Percentiles rank a stretch among this genome's conserved stretches.
Evolutionary conservation across 2,113 vertebrate species (phyloP).

Genomic region (Myotis lucifugus): DNA sequence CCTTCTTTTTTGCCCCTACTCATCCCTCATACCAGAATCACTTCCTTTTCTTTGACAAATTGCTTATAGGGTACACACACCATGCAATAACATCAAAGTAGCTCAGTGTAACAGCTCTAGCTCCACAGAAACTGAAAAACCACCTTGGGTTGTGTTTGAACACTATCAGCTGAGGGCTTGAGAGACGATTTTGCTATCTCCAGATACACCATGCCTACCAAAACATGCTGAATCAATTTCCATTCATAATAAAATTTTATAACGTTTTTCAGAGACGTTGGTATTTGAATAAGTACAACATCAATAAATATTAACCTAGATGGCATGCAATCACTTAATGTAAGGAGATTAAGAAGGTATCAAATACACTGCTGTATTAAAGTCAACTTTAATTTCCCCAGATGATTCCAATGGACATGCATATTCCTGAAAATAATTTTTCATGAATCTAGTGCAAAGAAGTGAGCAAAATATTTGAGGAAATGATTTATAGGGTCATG

Average conservation of each 20-base stretch:
- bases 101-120: background rate
- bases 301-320: background rate
- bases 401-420: background rate
- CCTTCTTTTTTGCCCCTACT: background rate
- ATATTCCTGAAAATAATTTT: background rate
- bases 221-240: background rate
- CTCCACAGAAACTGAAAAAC: slow-evolving; percentile 7
- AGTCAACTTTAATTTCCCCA: background rate
- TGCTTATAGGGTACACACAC: slow-evolving; percentile 35
- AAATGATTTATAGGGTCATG: background rate
- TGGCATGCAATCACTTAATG: background rate
- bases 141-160: background rate
- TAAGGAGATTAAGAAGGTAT: slow-evolving; percentile 46
- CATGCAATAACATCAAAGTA: slow-evolving; percentile 39
- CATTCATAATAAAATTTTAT: background rate
- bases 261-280: background rate
- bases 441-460: background rate
- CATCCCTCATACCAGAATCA: background rate
- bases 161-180: background rate
- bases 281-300: slow-evolving; percentile 27
- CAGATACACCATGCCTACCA: background rate
- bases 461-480: slow-evolving; percentile 48
- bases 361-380: background rate
- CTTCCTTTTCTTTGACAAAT: slow-evolving; percentile 23
- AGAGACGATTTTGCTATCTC: background rate